Evolutionary conservation across 2,888 invertebrate species (phyloP).

Genomic region (Pammene aurita): DNA sequence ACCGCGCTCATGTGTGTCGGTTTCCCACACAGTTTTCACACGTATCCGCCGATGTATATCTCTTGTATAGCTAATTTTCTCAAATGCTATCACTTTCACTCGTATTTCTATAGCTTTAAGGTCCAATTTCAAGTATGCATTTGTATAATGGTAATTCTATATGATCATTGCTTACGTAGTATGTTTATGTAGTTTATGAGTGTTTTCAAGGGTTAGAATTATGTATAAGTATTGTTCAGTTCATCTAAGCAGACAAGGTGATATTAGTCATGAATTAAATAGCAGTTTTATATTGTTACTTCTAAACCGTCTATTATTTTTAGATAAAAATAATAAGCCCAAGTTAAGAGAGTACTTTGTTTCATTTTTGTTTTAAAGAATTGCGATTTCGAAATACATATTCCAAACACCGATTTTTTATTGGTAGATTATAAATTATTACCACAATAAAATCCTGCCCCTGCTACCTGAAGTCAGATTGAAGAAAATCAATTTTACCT

Average conservation of each 20-base stretch:
- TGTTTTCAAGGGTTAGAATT: constrained; percentile 29
- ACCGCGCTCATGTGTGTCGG: constrained; percentile 21
- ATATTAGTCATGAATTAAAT: neutral
- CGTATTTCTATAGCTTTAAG: neutral
- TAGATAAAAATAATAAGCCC: neutral
- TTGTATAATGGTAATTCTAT: neutral
- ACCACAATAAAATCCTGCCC: too few species aligned
- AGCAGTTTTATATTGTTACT: neutral
- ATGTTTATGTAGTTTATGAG: constrained; percentile 10
- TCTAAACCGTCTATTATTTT: neutral
- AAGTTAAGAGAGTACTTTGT: too few species aligned
- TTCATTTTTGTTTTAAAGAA: too few species aligned
- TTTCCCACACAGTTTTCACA: constrained; percentile 41
- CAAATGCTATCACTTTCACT: neutral
- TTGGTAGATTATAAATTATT: too few species aligned
- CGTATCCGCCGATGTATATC: constrained; percentile 38
- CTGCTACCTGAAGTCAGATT: too few species aligned
- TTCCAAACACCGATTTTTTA: too few species aligned
- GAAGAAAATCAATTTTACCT: too few species aligned
- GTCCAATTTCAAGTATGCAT: neutral
- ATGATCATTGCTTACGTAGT: constrained; percentile 34
- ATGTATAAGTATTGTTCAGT: constrained; percentile 30
- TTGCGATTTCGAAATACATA: too few species aligned
- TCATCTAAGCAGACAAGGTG: constrained; percentile 27
- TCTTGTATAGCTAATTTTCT: constrained; percentile 31